Evolutionary conservation across 2,797 vertebrate genomes (phyloP).

Genomic region (Danio kyathit): DNA sequence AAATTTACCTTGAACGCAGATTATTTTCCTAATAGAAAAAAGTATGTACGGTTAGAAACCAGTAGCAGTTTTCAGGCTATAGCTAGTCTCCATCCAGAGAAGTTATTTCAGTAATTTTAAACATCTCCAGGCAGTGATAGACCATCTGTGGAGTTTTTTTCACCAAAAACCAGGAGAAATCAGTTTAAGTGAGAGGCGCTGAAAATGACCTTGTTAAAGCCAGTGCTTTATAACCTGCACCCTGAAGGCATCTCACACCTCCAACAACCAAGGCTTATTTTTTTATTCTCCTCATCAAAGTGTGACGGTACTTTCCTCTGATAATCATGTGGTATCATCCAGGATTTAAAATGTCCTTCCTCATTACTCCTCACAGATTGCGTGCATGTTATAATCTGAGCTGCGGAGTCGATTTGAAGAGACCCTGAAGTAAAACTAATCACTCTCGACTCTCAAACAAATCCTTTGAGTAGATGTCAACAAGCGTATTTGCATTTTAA

Average conservation of each 20-base stretch:
- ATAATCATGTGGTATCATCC: constrained; percentile 17
- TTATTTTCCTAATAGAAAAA: neutral
- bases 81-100: neutral
- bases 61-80: neutral
- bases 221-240: constrained; percentile 15
- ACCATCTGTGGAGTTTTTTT: neutral
- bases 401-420: constrained; percentile 6
- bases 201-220: constrained; percentile 34
- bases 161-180: neutral
- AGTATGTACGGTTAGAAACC: neutral
- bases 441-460: constrained; percentile 23
- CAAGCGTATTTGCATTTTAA: constrained; percentile 59
- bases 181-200: constrained; percentile 1
- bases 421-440: constrained; percentile 24
- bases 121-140: neutral
- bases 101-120: constrained; percentile 16
- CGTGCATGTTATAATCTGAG: no score
- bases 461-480: constrained; percentile 46
- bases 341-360: constrained; percentile 20
- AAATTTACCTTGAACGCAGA: neutral
- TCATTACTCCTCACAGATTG: constrained; percentile 18
- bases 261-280: constrained; percentile 41
- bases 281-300: constrained; percentile 30
- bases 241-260: neutral
- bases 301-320: neutral